Conservation (phyloP, 2,113 vertebrate species). For the Heteronetta atricapilla region DNA sequence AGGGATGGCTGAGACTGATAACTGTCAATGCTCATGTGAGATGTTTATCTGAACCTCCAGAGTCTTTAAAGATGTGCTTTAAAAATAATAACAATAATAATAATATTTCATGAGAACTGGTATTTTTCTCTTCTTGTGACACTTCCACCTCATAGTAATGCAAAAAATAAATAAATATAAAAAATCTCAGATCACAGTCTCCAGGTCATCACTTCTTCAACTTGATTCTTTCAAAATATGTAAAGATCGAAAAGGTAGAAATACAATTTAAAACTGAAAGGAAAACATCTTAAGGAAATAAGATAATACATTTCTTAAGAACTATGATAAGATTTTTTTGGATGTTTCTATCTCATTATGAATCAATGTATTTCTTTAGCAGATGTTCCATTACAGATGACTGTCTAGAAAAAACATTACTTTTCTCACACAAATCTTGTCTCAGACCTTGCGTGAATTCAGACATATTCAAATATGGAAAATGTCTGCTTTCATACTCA, state of each 20-base stretch:
- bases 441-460: neutral
- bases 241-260: neutral
- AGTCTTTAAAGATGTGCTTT: neutral
- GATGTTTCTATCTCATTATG: neutral
- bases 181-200: neutral
- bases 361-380: neutral
- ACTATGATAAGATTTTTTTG: neutral
- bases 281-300: neutral
- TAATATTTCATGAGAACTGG: neutral
- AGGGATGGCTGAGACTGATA: constrained; percentile 3
- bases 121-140: neutral
- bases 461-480: neutral
- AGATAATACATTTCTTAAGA: neutral
- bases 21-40: neutral
- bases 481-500: neutral
- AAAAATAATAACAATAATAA: no score
- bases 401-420: neutral
- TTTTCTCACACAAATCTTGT: neutral
- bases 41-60: neutral
- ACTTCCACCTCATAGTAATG: neutral
- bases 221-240: neutral
- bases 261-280: neutral
- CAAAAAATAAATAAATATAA: neutral
- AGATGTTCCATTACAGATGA: neutral
- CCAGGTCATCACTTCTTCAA: neutral